These are phyloP conservation scores for Calyptomena viridis DNA, from an alignment of 2,113 vertebrate genomes.

Conservation along the genomic window DNA sequence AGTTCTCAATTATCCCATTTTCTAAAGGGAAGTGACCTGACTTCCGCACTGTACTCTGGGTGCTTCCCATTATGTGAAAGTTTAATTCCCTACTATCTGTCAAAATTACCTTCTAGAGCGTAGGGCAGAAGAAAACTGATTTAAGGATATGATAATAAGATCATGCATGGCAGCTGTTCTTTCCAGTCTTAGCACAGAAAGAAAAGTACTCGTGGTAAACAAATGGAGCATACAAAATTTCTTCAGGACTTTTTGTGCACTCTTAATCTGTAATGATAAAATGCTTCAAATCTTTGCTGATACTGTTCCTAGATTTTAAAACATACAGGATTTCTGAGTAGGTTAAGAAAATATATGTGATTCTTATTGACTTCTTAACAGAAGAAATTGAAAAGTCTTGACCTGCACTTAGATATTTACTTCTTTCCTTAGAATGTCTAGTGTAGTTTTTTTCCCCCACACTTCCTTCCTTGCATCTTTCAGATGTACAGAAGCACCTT, in stretches of 20 bases:
- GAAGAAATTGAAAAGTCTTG: neutral
- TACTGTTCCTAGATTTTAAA: neutral
- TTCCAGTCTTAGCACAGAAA: neutral
- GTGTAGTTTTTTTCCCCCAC: accelerated
- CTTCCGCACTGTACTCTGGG: too few species aligned
- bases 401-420: neutral
- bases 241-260: neutral
- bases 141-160: neutral
- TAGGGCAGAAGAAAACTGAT: neutral
- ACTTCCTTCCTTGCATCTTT: neutral
- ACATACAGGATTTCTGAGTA: neutral
- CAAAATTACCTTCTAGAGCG: neutral
- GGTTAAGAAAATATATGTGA: neutral
- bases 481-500: neutral
- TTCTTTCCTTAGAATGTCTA: neutral
- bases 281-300: neutral
- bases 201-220: neutral
- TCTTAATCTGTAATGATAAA: neutral
- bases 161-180: neutral
- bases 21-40: neutral
- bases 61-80: neutral
- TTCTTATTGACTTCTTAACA: neutral
- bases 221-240: neutral
- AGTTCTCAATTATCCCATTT: neutral
- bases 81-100: neutral